phyloP scores from a whole-genome alignment of 2,113 vertebrate species.

The Daubentonia madagascariensis region DNA sequence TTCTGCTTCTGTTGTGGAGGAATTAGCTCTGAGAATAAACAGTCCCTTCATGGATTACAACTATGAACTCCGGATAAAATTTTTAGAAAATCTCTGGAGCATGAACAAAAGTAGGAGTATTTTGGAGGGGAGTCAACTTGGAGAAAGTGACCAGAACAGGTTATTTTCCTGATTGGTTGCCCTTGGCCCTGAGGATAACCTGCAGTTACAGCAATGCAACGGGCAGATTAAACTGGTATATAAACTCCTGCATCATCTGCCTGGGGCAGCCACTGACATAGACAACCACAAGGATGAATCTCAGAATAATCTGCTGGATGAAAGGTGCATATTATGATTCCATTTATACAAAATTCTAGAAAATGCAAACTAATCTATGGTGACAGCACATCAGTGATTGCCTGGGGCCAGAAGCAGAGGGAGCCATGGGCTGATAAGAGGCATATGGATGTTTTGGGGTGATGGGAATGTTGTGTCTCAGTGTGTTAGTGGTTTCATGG shows the following conservation, averaged over 20 bases:
- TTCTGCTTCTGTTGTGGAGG: not conserved
- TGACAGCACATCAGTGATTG: not conserved
- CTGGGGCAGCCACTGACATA: not conserved
- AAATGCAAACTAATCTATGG: not conserved
- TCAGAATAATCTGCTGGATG: not conserved
- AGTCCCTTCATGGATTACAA: not conserved
- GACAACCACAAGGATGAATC: not conserved
- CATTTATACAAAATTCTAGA: not conserved
- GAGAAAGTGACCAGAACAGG: not conserved
- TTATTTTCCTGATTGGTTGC: not conserved
- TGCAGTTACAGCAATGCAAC: not conserved
- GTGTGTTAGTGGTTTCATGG: not conserved
- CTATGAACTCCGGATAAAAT: not conserved
- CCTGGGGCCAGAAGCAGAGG: not conserved
- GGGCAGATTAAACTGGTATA: not conserved
- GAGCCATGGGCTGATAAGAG: not conserved
- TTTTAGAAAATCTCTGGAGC: not conserved
- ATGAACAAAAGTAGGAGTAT: not conserved
- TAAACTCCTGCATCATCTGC: not conserved
- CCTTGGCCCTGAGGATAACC: not conserved
- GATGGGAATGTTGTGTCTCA: not conserved
- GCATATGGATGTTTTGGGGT: not conserved
- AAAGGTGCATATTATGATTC: accelerated
- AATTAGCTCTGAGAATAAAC: not conserved
- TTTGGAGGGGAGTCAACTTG: not conserved